phyloP scores from a whole-genome alignment of 2,797 vertebrate species.

The Tragelaphus eurycerus region DNA sequence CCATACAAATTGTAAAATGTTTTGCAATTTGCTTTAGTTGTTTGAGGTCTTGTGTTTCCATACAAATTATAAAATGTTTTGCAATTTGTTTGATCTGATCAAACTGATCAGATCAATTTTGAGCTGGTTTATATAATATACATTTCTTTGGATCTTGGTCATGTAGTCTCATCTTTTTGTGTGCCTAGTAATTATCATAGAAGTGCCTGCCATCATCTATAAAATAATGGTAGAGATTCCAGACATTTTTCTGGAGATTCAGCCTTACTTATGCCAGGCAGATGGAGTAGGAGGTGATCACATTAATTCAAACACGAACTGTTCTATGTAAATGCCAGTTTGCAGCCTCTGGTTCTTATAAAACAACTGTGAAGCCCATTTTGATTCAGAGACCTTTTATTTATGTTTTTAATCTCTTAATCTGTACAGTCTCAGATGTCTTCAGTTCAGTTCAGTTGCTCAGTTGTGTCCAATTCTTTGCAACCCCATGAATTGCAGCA shows the following conservation, averaged over 20 bases:
- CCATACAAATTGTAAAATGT: no score
- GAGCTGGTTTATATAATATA: neutral
- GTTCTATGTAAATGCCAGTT: neutral
- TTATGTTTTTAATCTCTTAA: slow-evolving; percentile 3
- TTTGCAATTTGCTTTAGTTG: no score
- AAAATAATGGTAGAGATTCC: neutral
- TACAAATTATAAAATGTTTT: neutral
- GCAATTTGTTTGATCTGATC: neutral
- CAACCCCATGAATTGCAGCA: no score
- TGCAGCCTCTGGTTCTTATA: neutral
- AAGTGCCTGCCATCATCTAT: neutral
- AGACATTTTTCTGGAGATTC: neutral
- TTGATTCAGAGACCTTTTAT: neutral
- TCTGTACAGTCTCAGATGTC: neutral
- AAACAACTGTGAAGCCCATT: neutral
- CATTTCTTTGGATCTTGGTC: neutral
- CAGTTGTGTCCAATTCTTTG: no score
- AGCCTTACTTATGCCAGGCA: neutral
- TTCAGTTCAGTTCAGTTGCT: no score
- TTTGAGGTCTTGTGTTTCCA: neutral
- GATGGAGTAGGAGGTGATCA: neutral
- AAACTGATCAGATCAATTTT: neutral
- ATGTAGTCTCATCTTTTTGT: neutral
- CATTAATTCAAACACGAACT: neutral
- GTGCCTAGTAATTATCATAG: neutral